Base-by-base conservation (phyloP, 2,797 vertebrate species). In the Pseudomugil tenellus region DNA sequence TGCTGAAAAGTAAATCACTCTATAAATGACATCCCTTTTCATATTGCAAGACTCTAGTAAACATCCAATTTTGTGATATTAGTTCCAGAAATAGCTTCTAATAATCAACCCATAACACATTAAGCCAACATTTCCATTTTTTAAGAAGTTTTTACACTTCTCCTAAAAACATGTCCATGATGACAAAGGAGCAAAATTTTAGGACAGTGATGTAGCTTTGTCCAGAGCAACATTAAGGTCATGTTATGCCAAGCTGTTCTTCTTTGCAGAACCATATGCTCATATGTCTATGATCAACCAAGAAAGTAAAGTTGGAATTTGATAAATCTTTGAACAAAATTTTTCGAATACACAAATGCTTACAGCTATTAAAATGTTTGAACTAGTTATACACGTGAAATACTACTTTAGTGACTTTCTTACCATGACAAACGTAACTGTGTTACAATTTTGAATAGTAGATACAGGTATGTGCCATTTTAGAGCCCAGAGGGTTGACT, bases 11-110 rank as follows among this genome's bases (percentile, higher is more conserved):
- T 2, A 49, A 35, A 52, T 43, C 3, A 34, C 49, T 39, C 34
- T 31, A 19, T 16, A 19, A 48, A 65, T 8, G 17, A 58, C 13
- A 57, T 25, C 2, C 14, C 35, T 59, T 41, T 71, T 72, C 54
- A 13, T 49, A 1, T 0, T 35, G 63, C 1, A 6, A 37, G 13
- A 21, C 5, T 4, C 26, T 17, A 23, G 46, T 21, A 2, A 19
- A 52, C 14, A 53, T 13, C 32, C 3, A 43, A 7, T 58, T 31
- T 63, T 49, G 21, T 25, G 2, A 49, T 5, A 13, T 49, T 10
- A 49, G 21, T 32, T 3, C 29, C 39, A 63, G n/a, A 26, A n/a
- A 51, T 14, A 76, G 35, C 19, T 57, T 3, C 19, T 48, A 39
- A n/a, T 46, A 21, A 49, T 49, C 3, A 23, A 49, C 17, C 9